phyloP scores from a whole-genome alignment of 2,797 vertebrate genomes.

The Pseudochromis fuscus region DNA sequence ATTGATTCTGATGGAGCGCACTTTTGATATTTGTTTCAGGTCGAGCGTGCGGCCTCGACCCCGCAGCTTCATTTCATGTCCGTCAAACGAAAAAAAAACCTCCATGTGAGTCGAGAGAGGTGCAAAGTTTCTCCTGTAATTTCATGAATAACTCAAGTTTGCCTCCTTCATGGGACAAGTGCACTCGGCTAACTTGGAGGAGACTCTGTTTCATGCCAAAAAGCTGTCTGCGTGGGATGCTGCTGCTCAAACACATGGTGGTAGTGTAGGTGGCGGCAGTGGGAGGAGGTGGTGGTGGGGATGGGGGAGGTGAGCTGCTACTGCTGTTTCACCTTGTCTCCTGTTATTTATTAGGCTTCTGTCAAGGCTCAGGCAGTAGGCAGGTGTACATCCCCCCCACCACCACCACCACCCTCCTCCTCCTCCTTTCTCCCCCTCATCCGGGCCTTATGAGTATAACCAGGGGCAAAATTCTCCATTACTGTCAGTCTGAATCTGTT shows the following conservation, averaged over 20 bases:
- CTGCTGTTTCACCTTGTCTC: constrained; percentile 93
- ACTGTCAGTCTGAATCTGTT: constrained; percentile 92
- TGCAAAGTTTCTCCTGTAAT: constrained; percentile 50
- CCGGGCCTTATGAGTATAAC: constrained; percentile 80
- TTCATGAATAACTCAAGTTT: constrained; percentile 57
- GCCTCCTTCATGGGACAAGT: constrained; percentile 53
- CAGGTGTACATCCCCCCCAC: constrained; percentile 83
- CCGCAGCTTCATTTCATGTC: constrained; percentile 48
- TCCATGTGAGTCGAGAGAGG: constrained; percentile 15
- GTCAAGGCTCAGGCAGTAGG: constrained; percentile 86
- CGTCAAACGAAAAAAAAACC: constrained; percentile 44
- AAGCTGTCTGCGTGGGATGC: constrained; percentile 58
- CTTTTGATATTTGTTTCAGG: constrained; percentile 63
- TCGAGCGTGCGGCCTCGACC: constrained; percentile 44
- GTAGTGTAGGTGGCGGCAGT: constrained; percentile 57
- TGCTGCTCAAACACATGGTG: constrained; percentile 69
- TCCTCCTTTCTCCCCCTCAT: constrained; percentile 19
- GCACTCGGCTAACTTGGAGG: constrained; percentile 57
- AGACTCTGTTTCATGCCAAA: constrained; percentile 67
- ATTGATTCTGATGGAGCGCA: constrained; percentile 61
- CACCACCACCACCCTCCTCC: too few relatives aligned
- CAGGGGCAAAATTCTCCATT: constrained; percentile 95
- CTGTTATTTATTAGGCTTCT: constrained; percentile 89
- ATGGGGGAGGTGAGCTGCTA: too few relatives aligned
- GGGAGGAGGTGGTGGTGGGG: constrained; percentile 3